Evolutionary conservation across 1,140 invertebrate species (phyloP), one percentile per base, ranked within the genome.

Genomic region (Aphaenogaster floridana): DNA sequence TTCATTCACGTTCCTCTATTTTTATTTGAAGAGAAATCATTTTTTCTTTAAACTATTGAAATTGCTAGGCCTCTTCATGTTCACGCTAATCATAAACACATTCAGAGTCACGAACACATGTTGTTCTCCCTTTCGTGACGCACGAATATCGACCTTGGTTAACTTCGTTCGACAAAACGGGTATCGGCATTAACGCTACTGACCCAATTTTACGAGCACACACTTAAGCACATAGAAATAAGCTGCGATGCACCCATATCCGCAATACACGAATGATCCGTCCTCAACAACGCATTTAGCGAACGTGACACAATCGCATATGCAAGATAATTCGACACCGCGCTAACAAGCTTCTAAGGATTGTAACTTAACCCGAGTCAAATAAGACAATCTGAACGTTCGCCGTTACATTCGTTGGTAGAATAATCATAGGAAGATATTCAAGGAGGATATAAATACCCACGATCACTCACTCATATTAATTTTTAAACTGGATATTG

Each of bases 121-220:
- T 7, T 57, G 17, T 13, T 45, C 9, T 57, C 7, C 21, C 17
- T 57, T 74, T 15, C 50, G 39, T 61, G 36, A 57, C 11, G 34
- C 48, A 64, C n/a, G 21, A 64, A 66, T 11, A 0, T 2, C 66
- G 28, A 74, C 11, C 68, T 83, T 83, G 80, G 17, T 74, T 45
- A 48, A 48, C 42, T 48, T 71, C 15, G 8, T 13, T 59, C 39
- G 17, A 74, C 28, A 45, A 69, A 57, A 50, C 34, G 34, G 3
- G 7, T 61, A 42, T 39, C 69, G 28, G 13, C 59, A 45, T 68
- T 80, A 69, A 68, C 48, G 78, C 28, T 17, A 50, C 57, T 84
- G 66, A 84, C 80, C 39, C 54, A 76, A 83, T 84, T 69, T 84
- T 61, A 50, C 66, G n/a, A 48, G 28, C 68, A 74, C 79, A 54